A percentile compares a stretch with the other conserved stretches of the same genome.
phyloP scores from a whole-genome alignment of 2,797 vertebrate genomes.

The Iguana delicatissima region DNA sequence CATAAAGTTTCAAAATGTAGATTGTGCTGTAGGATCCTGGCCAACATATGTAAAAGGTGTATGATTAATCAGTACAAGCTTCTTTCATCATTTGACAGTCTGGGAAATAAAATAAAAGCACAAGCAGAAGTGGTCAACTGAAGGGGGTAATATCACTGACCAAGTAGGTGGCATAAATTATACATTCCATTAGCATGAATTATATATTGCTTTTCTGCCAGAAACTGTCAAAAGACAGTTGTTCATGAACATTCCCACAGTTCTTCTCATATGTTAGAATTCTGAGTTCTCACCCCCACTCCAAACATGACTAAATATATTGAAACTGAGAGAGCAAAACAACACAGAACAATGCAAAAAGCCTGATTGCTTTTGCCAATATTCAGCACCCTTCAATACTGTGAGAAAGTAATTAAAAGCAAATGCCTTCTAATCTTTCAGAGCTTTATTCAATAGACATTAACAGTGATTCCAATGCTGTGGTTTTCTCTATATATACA shows the following conservation, averaged over 20 bases:
- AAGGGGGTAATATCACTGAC: not conserved
- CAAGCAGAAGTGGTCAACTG: not conserved
- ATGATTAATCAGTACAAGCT: not conserved
- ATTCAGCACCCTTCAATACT: not conserved
- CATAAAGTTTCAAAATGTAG: too few species aligned
- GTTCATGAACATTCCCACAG: slow-evolving; percentile 19
- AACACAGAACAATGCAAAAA: not conserved
- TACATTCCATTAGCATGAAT: slow-evolving; percentile 10
- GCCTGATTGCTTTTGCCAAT: not conserved
- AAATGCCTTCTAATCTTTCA: slow-evolving; percentile 42
- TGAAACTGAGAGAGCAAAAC: not conserved
- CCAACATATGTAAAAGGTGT: not conserved
- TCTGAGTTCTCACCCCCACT: not conserved
- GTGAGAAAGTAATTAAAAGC: slow-evolving; percentile 54
- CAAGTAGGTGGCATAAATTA: not conserved
- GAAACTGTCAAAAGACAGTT: slow-evolving; percentile 35
- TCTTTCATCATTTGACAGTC: not conserved
- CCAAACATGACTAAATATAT: not conserved
- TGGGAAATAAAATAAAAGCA: not conserved
- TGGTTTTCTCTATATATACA: slow-evolving; percentile 45
- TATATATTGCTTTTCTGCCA: not conserved
- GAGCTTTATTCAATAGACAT: slow-evolving; percentile 33
- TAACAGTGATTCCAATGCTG: slow-evolving; percentile 62
- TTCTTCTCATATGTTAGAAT: not conserved
- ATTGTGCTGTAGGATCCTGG: too few species aligned